Conservation (phyloP, 1,140 invertebrate species). For the Cryptotermes secundus region DNA sequence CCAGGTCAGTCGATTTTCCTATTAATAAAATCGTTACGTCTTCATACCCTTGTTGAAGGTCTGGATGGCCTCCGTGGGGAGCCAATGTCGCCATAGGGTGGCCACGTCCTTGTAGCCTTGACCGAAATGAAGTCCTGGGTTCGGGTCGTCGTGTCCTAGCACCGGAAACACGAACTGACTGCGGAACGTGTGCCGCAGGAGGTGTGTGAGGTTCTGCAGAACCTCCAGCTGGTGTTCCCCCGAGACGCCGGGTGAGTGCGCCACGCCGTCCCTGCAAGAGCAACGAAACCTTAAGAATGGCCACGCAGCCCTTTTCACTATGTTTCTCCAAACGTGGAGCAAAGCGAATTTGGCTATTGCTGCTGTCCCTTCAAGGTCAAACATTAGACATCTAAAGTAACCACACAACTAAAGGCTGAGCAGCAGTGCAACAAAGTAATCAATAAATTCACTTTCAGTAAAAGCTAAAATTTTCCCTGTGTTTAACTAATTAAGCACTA, state of each 20-base stretch:
- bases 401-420: too few species aligned
- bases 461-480: too few species aligned
- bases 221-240: constrained; percentile 65
- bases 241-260: constrained; percentile 55
- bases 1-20: too few species aligned
- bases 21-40: not conserved
- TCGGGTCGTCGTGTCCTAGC: constrained; percentile 74
- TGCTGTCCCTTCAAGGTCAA: too few species aligned
- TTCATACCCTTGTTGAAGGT: constrained; percentile 74
- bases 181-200: constrained; percentile 72
- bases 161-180: constrained; percentile 82
- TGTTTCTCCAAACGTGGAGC: too few species aligned
- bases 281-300: not conserved
- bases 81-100: constrained; percentile 75
- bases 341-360: too few species aligned
- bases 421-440: too few species aligned
- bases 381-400: too few species aligned
- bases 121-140: constrained; percentile 37
- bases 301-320: too few species aligned
- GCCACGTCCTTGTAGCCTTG: constrained; percentile 58
- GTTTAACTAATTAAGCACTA: too few species aligned
- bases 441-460: too few species aligned
- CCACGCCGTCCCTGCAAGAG: constrained; percentile 63
- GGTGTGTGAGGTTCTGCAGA: constrained; percentile 73
- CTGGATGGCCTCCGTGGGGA: constrained; percentile 73